Percentiles rank a stretch among this genome's conserved stretches.
Evolutionary conservation across 2,888 invertebrate genomes (phyloP).

Genomic region (Habrosyne pyritoides): DNA sequence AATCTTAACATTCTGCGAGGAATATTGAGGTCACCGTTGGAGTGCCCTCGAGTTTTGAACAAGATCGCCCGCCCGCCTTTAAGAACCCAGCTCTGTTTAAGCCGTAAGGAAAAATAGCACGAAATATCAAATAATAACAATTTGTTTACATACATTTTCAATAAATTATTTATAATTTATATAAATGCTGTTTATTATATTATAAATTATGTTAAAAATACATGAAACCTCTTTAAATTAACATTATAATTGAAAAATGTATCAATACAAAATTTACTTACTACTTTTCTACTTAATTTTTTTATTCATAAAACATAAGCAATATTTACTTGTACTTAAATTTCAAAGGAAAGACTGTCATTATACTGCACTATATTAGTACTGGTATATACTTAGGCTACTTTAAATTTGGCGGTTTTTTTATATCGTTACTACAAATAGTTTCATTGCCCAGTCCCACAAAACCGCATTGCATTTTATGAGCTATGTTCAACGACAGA

Average conservation of each 20-base stretch:
- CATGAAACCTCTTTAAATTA: too few species aligned
- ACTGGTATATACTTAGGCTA: too few species aligned
- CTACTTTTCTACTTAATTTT: too few species aligned
- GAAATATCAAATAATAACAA: not conserved
- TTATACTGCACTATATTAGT: too few species aligned
- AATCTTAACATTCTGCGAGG: conserved; percentile 27
- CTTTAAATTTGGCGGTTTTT: conserved; percentile 17
- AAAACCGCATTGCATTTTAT: conserved; percentile 56
- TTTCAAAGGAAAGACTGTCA: too few species aligned
- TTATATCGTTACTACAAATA: conserved; percentile 5
- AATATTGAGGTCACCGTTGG: conserved; percentile 46
- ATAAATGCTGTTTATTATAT: too few species aligned
- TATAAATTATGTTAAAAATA: too few species aligned
- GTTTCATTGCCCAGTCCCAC: conserved; percentile 14
- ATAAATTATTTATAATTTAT: too few species aligned
- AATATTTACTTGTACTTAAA: too few species aligned
- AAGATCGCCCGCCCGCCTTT: conserved; percentile 35
- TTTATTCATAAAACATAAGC: too few species aligned
- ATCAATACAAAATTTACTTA: too few species aligned
- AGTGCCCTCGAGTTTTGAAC: conserved; percentile 46
- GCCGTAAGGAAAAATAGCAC: conserved; percentile 8
- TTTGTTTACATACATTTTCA: not conserved
- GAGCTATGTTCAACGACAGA: conserved; percentile 55
- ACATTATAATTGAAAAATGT: too few species aligned
- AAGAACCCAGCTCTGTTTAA: conserved; percentile 30